phyloP scores from a whole-genome alignment of 2,888 invertebrate species.

The Plagodis pulveraria region DNA sequence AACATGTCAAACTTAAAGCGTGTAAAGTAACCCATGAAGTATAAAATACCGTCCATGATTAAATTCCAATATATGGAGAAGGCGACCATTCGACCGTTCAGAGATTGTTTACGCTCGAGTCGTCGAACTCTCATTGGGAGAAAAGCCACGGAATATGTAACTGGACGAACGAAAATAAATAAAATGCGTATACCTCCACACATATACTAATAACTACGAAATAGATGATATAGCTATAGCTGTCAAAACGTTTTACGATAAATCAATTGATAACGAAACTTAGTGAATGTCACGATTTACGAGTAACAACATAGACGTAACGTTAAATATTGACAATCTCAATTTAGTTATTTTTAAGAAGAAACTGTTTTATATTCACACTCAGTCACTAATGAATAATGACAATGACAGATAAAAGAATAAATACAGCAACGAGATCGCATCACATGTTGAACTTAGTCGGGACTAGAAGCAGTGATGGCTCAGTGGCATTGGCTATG shows the following conservation, averaged over 20 bases:
- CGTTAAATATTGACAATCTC: background rate
- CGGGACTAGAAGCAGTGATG: no score
- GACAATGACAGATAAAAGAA: no score
- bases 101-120: constrained; percentile 23
- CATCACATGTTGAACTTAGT: no score
- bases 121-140: constrained; percentile 24
- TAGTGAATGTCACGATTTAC: background rate
- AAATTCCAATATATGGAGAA: constrained; percentile 21
- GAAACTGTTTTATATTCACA: no score
- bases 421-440: no score
- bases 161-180: constrained; percentile 11
- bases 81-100: constrained; percentile 22
- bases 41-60: background rate
- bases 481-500: no score
- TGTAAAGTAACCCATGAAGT: background rate
- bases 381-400: no score
- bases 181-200: constrained; percentile 7
- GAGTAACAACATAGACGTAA: background rate
- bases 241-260: no score
- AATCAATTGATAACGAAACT: background rate
- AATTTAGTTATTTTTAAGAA: background rate
- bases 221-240: no score
- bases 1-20: background rate
- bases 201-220: no score
- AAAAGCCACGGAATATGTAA: constrained; percentile 11